Conservation (phyloP, 2,797 vertebrate species). For the Arrhamphus sclerolepis region DNA sequence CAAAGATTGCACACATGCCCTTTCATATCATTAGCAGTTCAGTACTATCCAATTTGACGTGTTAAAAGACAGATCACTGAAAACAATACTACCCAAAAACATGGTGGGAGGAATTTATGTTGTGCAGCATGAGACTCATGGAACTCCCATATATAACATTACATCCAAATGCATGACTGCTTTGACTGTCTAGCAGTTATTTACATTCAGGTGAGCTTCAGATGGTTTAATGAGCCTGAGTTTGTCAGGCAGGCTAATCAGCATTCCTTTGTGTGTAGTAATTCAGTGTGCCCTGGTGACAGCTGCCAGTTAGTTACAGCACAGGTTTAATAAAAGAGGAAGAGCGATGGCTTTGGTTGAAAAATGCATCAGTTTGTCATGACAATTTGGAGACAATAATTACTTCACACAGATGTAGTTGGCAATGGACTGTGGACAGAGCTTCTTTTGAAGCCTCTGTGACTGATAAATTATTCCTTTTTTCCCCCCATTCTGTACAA, state of each 20-base stretch:
- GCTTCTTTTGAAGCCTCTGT: conserved; percentile 1
- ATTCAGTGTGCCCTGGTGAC: conserved; percentile 28
- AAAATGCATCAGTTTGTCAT: conserved; percentile 31
- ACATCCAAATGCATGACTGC: conserved; percentile 17
- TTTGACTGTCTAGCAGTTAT: conserved; percentile 11
- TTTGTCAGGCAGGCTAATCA: conserved; percentile 43
- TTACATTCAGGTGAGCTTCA: conserved; percentile 8
- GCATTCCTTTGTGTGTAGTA: conserved; percentile 35
- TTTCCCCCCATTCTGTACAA: neutral
- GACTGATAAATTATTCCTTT: conserved; percentile 5
- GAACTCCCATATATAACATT: too few relatives aligned
- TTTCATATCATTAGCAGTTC: conserved; percentile 8
- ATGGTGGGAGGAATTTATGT: too few relatives aligned
- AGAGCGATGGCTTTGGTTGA: conserved; percentile 29
- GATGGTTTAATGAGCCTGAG: conserved; percentile 43
- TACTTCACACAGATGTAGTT: conserved; percentile 14
- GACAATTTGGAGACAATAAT: conserved; percentile 24
- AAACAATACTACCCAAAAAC: too few relatives aligned
- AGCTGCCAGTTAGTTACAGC: conserved; percentile 45
- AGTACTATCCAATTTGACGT: conserved; percentile 16
- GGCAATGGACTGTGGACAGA: neutral
- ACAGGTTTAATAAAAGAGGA: conserved; percentile 30
- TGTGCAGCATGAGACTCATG: too few relatives aligned
- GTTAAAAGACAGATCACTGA: too few relatives aligned
- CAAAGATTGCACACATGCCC: neutral